Evolutionary conservation across 2,797 vertebrate species (phyloP).

Genomic region (Cetoscarus ocellatus): DNA sequence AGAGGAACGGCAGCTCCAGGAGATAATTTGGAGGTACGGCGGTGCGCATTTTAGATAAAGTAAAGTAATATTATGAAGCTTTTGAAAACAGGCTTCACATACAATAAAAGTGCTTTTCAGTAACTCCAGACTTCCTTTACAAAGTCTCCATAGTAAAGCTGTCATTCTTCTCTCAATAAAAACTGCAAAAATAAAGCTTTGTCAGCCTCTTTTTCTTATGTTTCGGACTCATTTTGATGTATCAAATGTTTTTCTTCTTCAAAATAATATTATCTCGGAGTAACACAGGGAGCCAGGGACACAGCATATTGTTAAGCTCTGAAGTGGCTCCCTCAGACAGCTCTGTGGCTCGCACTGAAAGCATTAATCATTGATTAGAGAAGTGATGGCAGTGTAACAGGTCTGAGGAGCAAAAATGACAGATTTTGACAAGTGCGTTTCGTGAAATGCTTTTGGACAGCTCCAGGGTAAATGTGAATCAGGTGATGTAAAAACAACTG

Average conservation of each 20-base stretch:
- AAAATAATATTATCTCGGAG: slow-evolving; percentile 33
- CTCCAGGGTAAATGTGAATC: background rate
- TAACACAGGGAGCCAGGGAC: slow-evolving; percentile 1
- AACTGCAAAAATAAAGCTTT: slow-evolving; percentile 18
- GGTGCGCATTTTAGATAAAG: slow-evolving; percentile 23
- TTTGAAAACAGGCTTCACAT: slow-evolving; percentile 38
- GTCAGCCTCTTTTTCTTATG: background rate
- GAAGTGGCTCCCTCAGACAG: slow-evolving; percentile 20
- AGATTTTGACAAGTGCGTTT: background rate
- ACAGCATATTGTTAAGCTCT: slow-evolving; percentile 14
- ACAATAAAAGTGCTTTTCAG: slow-evolving; percentile 2
- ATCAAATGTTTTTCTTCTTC: background rate
- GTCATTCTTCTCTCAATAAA: slow-evolving; percentile 25
- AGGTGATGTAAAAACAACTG: background rate
- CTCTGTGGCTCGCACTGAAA: background rate
- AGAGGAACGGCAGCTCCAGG: slow-evolving; percentile 13
- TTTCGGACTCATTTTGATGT: slow-evolving; percentile 16
- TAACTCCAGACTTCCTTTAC: slow-evolving; percentile 21
- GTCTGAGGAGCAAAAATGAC: slow-evolving; percentile 7
- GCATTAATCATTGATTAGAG: slow-evolving; percentile 28
- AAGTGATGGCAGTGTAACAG: background rate
- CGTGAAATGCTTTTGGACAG: slow-evolving; percentile 2
- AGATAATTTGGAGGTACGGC: slow-evolving; percentile 22
- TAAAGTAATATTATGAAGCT: slow-evolving; percentile 16
- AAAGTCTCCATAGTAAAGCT: slow-evolving; percentile 16